Base-by-base conservation (phyloP, 2,888 invertebrate species). In the Monochamus alternatus region DNA sequence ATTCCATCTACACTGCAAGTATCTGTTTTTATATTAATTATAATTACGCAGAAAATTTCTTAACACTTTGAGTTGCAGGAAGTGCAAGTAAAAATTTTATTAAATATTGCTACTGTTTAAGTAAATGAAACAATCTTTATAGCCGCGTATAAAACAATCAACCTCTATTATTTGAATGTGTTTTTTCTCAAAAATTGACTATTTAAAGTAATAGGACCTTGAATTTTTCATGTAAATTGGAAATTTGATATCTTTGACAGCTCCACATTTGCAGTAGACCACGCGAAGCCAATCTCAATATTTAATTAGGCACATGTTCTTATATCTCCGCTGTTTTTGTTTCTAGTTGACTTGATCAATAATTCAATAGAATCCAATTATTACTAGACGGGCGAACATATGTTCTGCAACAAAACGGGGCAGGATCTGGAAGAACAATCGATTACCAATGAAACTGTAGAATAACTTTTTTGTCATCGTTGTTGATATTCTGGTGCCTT, bases 401-500 rank as follows among this genome's bases (percentile, higher is more conserved):
- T 66, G 66, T 66, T 55, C 30, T 22, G 12, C 55, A 38, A 66
- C 47, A 10, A 32, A 66, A 32, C 44, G 38, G 52, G 12, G 31
- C 31, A 22, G 32, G 9, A 30, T 55, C 52, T 14, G 52, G 32
- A 32, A 55, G n/a, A 65, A 65, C 52, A 52, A 66, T 66, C 75
- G 59, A 73, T 67, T 73, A 60, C 59, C 66, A 66, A 73, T 67
- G 66, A 60, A 38, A 67, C 75, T 75, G 78, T 79, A 78, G 78
- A 78, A 79, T 76, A 75, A 74, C 73, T 76, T 66, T n/a, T 78
- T 74, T 70, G 64, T 78, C 55, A 70, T 58, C 69, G 74, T 75
- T 80, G 80, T 80, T 80, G 78, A 78, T 80, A 78, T 78, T 78
- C 74, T 73, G 78, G 80, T 80, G 75, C 64, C 80, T 78, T 80